Conservation (phyloP, 2,113 vertebrate genomes). For the Onychostoma macrolepis region DNA sequence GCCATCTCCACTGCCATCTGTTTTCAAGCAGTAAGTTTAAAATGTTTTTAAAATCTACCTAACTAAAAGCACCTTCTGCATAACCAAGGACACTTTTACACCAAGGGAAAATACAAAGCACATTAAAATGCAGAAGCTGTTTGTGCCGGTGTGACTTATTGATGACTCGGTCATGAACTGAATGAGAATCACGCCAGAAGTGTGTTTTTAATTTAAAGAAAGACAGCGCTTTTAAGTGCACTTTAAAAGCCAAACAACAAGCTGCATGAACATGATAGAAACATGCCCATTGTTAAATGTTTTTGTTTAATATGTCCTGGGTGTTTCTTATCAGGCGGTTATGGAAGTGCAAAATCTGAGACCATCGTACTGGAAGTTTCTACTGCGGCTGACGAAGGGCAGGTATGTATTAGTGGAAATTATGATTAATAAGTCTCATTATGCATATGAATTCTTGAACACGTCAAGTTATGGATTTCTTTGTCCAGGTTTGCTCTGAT, state of each 20-base stretch:
- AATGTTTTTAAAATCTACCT: background rate
- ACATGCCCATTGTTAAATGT: background rate
- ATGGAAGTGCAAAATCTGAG: conserved; percentile 96
- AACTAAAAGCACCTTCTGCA: background rate
- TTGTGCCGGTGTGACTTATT: conserved; percentile 2
- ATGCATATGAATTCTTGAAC: background rate
- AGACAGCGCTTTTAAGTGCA: background rate
- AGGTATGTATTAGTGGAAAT: conserved; percentile 77
- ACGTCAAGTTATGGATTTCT: conserved; percentile 39
- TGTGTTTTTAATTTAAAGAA: background rate
- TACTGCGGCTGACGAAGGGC: conserved; percentile 92
- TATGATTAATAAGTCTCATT: background rate
- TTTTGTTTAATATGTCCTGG: background rate
- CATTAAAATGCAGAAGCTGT: background rate
- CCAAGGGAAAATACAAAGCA: background rate
- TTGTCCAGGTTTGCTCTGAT: conserved; percentile 89
- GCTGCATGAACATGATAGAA: background rate
- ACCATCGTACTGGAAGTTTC: conserved; percentile 98
- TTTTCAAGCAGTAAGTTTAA: conserved; percentile 93
- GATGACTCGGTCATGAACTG: background rate
- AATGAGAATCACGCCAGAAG: background rate
- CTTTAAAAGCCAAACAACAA: background rate
- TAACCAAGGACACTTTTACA: background rate
- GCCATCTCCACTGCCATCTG: conserved; percentile 96
- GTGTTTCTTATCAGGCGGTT: conserved; percentile 81